phyloP scores from a whole-genome alignment of 1,140 invertebrate genomes.

The Tetraneura akinire region DNA sequence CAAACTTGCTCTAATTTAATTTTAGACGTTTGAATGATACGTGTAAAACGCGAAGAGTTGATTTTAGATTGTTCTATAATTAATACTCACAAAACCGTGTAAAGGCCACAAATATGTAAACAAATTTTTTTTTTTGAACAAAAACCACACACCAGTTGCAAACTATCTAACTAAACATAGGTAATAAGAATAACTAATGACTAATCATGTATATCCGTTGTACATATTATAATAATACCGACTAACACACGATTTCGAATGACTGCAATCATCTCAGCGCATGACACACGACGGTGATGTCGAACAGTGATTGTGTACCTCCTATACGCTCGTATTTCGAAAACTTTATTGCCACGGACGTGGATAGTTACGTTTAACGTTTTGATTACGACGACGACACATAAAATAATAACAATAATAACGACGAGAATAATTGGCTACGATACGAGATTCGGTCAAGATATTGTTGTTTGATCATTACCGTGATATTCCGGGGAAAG shows the following conservation, averaged over 20 bases:
- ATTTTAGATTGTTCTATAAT: constrained; percentile 29
- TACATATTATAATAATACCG: constrained; percentile 14
- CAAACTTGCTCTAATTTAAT: background rate
- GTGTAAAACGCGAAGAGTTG: background rate
- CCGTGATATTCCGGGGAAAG: background rate
- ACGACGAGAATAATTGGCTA: background rate
- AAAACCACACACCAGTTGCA: too few species aligned
- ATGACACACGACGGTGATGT: too few species aligned
- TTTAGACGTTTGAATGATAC: too few species aligned
- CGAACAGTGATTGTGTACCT: too few species aligned
- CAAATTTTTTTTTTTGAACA: background rate
- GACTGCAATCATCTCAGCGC: background rate
- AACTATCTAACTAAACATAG: too few species aligned
- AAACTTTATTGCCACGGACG: too few species aligned
- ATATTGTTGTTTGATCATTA: too few species aligned
- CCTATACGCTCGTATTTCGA: too few species aligned
- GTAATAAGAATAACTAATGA: too few species aligned
- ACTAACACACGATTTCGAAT: background rate
- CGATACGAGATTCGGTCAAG: too few species aligned
- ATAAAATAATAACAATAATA: background rate
- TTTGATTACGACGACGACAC: background rate
- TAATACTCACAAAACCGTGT: background rate
- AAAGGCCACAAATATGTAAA: background rate
- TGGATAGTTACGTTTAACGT: too few species aligned
- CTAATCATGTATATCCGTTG: too few species aligned